phyloP scores from a whole-genome alignment of 2,888 invertebrate genomes.

The Tipula confusa region DNA sequence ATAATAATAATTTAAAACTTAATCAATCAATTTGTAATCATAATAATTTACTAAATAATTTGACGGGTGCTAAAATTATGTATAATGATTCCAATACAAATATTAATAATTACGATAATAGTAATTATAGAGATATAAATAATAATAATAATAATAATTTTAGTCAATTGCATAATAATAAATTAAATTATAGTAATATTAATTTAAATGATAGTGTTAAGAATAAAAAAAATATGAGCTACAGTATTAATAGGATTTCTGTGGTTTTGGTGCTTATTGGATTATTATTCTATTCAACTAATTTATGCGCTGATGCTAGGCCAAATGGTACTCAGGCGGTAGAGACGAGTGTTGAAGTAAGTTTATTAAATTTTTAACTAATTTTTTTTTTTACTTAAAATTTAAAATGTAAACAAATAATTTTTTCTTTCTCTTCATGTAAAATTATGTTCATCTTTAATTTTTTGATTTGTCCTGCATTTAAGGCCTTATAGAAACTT shows the following conservation, averaged over 20 bases:
- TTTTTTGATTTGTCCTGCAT: too few species aligned
- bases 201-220: background rate
- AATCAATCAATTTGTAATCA: background rate
- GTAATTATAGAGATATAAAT: slow-evolving; percentile 4
- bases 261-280: slow-evolving; percentile 30
- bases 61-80: slow-evolving; percentile 5
- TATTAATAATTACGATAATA: slow-evolving; percentile 7
- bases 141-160: slow-evolving; percentile 8
- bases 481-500: too few species aligned
- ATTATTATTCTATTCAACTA: background rate
- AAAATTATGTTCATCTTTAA: too few species aligned
- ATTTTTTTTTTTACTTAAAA: too few species aligned
- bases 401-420: too few species aligned
- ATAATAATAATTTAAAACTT: slow-evolving; percentile 13
- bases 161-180: slow-evolving; percentile 27
- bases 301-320: slow-evolving; percentile 1
- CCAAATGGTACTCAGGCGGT: background rate
- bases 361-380: too few species aligned
- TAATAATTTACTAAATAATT: background rate
- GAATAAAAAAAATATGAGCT: background rate
- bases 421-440: too few species aligned
- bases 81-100: background rate
- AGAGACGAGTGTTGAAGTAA: background rate
- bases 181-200: slow-evolving; percentile 20
- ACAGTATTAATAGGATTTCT: slow-evolving; percentile 27